Evolutionary conservation across 1,140 invertebrate species (phyloP).

Genomic region (Papilio machaon): DNA sequence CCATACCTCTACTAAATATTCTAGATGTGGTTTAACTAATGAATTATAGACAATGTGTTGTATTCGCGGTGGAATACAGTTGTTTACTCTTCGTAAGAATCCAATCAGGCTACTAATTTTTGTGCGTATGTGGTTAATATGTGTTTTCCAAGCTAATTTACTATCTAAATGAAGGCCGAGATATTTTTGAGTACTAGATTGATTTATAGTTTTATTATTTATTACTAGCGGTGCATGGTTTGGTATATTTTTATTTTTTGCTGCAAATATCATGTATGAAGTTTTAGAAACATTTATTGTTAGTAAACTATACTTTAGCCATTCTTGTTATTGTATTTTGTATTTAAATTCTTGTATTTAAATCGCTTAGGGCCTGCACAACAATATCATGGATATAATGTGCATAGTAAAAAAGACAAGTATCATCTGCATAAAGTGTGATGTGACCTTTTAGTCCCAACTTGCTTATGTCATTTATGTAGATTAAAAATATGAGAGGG

Average conservation of each 20-base stretch:
- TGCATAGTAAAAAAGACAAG: slow-evolving; percentile 5
- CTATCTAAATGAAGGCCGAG: slow-evolving; percentile 42
- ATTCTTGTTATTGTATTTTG: background rate
- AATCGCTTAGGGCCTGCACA: background rate
- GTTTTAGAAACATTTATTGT: slow-evolving; percentile 29
- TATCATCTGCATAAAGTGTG: slow-evolving; percentile 20
- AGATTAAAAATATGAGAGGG: slow-evolving; percentile 16
- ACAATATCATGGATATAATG: background rate
- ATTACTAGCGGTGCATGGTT: background rate
- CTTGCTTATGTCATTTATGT: background rate
- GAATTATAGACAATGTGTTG: slow-evolving; percentile 44
- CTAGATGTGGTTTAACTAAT: slow-evolving; percentile 43
- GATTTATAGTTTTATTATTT: background rate
- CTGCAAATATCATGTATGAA: background rate
- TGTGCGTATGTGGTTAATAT: slow-evolving; percentile 36
- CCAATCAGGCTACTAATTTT: slow-evolving; percentile 40
- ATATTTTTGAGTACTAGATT: slow-evolving; percentile 38
- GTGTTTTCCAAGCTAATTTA: slow-evolving; percentile 42
- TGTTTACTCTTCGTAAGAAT: slow-evolving; percentile 31
- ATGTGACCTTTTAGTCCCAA: background rate
- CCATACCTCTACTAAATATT: slow-evolving; percentile 43
- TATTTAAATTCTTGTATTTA: no score
- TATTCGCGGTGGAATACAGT: slow-evolving; percentile 39
- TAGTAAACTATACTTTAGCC: slow-evolving; percentile 10
- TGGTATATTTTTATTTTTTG: background rate